Evolutionary conservation across 2,797 vertebrate genomes (phyloP).

Genomic region (Karalla daura): DNA sequence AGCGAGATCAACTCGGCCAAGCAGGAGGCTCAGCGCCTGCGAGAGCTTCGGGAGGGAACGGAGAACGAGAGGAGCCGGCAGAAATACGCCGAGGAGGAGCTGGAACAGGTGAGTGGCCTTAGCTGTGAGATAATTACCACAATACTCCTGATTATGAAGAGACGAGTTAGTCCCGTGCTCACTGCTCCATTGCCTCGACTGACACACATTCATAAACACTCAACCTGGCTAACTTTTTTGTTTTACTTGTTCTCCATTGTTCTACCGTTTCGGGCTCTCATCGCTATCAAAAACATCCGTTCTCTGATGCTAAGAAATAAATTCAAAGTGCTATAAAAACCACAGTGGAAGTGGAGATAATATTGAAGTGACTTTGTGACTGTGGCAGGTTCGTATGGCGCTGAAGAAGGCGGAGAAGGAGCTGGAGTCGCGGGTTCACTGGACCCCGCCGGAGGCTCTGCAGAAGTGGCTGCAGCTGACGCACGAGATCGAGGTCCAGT

Average conservation of each 20-base stretch:
- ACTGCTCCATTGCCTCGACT: too few relatives aligned
- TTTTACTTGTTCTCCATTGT: too few relatives aligned
- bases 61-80: constrained; percentile 91
- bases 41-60: constrained; percentile 88
- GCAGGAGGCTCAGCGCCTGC: constrained; percentile 90
- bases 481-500: constrained; percentile 85
- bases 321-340: background rate
- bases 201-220: too few relatives aligned
- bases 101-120: constrained; percentile 96
- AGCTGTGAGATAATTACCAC: too few relatives aligned
- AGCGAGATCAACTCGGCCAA: constrained; percentile 91
- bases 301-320: too few relatives aligned
- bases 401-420: constrained; percentile 94
- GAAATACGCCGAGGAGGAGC: constrained; percentile 94
- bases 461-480: constrained; percentile 84
- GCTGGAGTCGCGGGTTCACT: constrained; percentile 87
- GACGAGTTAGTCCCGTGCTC: too few relatives aligned
- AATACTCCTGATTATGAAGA: too few relatives aligned
- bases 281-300: too few relatives aligned
- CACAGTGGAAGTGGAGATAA: background rate
- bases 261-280: too few relatives aligned
- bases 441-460: constrained; percentile 67
- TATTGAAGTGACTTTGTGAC: background rate
- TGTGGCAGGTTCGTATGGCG: constrained; percentile 89
- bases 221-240: too few relatives aligned